phyloP scores from a whole-genome alignment of 2,113 vertebrate genomes.

The Chinchilla lanigera region DNA sequence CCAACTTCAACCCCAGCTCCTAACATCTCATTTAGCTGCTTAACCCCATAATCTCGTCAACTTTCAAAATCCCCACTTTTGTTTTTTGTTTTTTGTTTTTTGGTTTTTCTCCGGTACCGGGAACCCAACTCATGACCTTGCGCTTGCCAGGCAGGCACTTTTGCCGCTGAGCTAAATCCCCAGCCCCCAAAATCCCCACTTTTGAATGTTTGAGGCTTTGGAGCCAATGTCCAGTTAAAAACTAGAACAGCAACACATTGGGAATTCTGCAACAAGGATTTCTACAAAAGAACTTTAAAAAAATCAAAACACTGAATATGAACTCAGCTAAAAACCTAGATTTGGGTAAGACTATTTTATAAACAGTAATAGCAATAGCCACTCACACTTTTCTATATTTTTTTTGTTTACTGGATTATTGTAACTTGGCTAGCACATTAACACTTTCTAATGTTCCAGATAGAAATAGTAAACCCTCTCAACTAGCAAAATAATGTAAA shows the following conservation, averaged over 20 bases:
- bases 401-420: not conserved
- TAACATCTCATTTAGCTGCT: rapidly evolving
- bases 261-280: not conserved
- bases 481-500: not conserved
- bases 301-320: constrained; percentile 1
- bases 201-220: not conserved
- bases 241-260: not conserved
- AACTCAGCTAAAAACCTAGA: not conserved
- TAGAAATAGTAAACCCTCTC: not conserved
- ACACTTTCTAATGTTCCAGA: constrained; percentile 19
- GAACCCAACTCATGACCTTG: too few species aligned
- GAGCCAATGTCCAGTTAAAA: not conserved
- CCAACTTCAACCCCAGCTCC: not conserved
- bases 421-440: not conserved
- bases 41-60: not conserved
- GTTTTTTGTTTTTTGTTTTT: too few species aligned
- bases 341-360: not conserved
- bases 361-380: not conserved
- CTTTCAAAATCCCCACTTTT: not conserved
- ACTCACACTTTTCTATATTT: not conserved
- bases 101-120: too few species aligned
- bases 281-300: not conserved
- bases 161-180: too few species aligned
- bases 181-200: too few species aligned
- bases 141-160: too few species aligned